A percentile compares a stretch with the other conserved stretches of the same genome.
Evolutionary conservation across 2,888 invertebrate species (phyloP).

Genomic region (Hydropsyche betteni): DNA sequence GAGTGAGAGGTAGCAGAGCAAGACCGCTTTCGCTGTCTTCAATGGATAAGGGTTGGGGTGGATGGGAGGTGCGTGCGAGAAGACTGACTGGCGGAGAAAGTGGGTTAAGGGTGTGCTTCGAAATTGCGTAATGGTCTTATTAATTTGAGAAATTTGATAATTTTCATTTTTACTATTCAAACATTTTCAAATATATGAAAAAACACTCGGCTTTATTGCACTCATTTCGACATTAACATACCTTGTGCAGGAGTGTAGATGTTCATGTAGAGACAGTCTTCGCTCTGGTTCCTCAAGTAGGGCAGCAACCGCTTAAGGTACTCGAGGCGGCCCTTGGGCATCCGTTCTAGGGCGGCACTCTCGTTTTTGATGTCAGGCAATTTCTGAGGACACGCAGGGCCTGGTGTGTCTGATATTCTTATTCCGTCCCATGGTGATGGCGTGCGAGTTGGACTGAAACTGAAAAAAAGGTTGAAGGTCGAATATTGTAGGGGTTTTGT

Average conservation of each 20-base stretch:
- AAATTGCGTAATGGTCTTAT: too few relatives aligned
- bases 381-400: slow-evolving; percentile 92
- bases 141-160: too few relatives aligned
- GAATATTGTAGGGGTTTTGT: background rate
- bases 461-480: slow-evolving; percentile 56
- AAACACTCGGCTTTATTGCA: background rate
- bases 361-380: slow-evolving; percentile 85
- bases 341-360: slow-evolving; percentile 80
- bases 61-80: slow-evolving; percentile 42
- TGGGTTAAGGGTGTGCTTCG: too few relatives aligned
- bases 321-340: slow-evolving; percentile 91
- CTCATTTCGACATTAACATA: slow-evolving; percentile 61
- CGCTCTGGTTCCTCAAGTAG: slow-evolving; percentile 91
- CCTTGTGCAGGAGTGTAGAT: slow-evolving; percentile 96
- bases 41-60: slow-evolving; percentile 35
- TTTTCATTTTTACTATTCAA: slow-evolving; percentile 26
- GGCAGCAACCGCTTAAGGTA: slow-evolving; percentile 90
- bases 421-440: slow-evolving; percentile 93
- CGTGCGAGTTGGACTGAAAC: slow-evolving; percentile 93
- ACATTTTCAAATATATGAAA: slow-evolving; percentile 51
- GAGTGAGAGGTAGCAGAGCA: too few relatives aligned
- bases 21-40: too few relatives aligned
- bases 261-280: slow-evolving; percentile 98
- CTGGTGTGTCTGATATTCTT: slow-evolving; percentile 78
- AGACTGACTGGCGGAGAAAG: too few relatives aligned